Percentiles rank a stretch among this genome's conserved stretches.
Evolutionary conservation across 2,797 vertebrate genomes (phyloP).

Genomic region (Prionace glauca): DNA sequence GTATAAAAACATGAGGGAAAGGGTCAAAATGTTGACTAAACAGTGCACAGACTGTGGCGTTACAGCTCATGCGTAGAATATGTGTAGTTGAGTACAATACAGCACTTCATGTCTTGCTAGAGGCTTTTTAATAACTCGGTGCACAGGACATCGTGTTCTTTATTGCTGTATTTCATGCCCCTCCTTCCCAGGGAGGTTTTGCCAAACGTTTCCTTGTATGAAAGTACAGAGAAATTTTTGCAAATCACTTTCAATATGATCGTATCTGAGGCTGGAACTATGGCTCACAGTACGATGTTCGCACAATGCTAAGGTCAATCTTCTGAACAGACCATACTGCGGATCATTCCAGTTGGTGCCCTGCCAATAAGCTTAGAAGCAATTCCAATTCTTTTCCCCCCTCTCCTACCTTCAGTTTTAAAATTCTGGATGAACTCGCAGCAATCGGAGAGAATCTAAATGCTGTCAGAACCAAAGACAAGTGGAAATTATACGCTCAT

Average conservation of each 20-base stretch:
- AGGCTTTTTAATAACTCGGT: constrained; percentile 28
- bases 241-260: not conserved
- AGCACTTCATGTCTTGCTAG: constrained; percentile 4
- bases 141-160: constrained; percentile 30
- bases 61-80: constrained; percentile 28
- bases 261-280: not conserved
- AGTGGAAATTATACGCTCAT: not conserved
- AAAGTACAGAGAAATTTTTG: constrained; percentile 1
- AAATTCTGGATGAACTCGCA: constrained; percentile 29
- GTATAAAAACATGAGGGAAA: not conserved
- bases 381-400: not conserved
- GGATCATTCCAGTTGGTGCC: constrained; percentile 13
- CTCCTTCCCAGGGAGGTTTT: constrained; percentile 11
- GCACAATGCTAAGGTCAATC: constrained; percentile 20
- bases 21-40: constrained; percentile 25
- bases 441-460: not conserved
- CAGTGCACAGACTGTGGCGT: not conserved
- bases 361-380: constrained; percentile 24
- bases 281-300: not conserved
- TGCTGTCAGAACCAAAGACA: not conserved
- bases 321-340: not conserved
- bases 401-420: not conserved
- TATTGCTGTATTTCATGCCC: not conserved
- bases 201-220: constrained; percentile 19
- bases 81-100: not conserved